Conservation (phyloP, 2,797 vertebrate genomes). For the Kryptolebias ocellatus region DNA sequence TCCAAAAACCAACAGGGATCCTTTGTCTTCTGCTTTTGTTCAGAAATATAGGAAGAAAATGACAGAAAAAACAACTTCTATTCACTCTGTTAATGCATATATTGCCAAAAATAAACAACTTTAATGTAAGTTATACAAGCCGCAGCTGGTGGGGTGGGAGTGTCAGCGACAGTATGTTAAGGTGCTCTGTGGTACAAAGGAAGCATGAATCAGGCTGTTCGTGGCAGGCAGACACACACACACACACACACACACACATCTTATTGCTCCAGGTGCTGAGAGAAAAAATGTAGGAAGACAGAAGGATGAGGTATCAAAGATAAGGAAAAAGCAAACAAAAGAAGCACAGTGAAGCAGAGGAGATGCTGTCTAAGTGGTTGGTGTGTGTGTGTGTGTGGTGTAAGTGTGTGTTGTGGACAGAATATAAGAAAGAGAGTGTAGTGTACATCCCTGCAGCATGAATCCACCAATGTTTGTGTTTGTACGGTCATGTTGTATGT, state of each 20-base stretch:
- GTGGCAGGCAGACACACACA: conserved; percentile 26
- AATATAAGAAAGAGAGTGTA: not conserved
- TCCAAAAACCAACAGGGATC: not conserved
- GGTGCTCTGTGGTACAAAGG: conserved; percentile 35
- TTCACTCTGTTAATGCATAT: not conserved
- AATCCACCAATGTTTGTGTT: no score
- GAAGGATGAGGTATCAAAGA: conserved; percentile 33
- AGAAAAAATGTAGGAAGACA: conserved; percentile 43
- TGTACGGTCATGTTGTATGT: conserved; percentile 6
- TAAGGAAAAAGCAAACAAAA: conserved; percentile 42
- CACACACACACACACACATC: conserved; percentile 22
- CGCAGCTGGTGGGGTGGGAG: conserved; percentile 19
- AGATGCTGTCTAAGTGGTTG: not conserved
- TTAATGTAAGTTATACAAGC: conserved; percentile 17
- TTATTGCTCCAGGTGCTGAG: conserved; percentile 49
- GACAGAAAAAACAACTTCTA: conserved; percentile 12
- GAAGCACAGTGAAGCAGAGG: conserved; percentile 19
- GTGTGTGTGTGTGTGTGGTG: not conserved
- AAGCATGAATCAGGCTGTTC: conserved; percentile 51
- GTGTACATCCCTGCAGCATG: no score
- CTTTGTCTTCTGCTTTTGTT: conserved; percentile 12
- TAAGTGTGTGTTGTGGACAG: not conserved
- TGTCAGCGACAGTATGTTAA: conserved; percentile 37
- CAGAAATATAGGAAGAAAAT: conserved; percentile 27
- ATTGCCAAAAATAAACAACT: conserved; percentile 24